Conservation (phyloP, 1,140 invertebrate species). For the Heliconius himera region DNA sequence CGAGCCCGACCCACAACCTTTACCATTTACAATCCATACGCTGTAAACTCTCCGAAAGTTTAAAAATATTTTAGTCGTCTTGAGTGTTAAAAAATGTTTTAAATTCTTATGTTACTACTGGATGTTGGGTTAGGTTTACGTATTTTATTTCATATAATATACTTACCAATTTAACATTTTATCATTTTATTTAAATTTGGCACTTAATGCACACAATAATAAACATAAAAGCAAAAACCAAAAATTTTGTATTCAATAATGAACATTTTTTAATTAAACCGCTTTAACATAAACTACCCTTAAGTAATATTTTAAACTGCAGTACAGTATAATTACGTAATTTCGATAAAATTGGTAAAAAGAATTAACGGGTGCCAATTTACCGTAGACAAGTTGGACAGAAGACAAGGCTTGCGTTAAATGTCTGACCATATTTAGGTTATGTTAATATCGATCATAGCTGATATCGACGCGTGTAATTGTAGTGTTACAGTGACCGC, state of each 20-base stretch:
- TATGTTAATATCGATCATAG: constrained; percentile 14
- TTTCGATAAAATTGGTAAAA: constrained; percentile 2
- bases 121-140: not conserved
- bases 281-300: not conserved
- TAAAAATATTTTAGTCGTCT: too few relatives aligned
- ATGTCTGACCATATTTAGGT: constrained; percentile 19
- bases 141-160: not conserved
- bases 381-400: not conserved
- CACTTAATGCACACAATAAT: too few relatives aligned
- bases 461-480: constrained; percentile 14
- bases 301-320: not conserved
- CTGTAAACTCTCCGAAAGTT: too few relatives aligned
- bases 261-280: too few relatives aligned
- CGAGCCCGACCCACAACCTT: too few relatives aligned
- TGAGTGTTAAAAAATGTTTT: not conserved
- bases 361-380: not conserved
- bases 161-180: not conserved
- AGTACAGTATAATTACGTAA: not conserved
- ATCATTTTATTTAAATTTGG: not conserved
- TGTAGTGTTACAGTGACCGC: not conserved
- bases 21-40: too few relatives aligned
- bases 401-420: not conserved
- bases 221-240: too few relatives aligned
- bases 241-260: too few relatives aligned
- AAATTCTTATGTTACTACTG: not conserved